Conservation (phyloP, 2,797 vertebrate species). For the Acrossocheilus fasciatus region DNA sequence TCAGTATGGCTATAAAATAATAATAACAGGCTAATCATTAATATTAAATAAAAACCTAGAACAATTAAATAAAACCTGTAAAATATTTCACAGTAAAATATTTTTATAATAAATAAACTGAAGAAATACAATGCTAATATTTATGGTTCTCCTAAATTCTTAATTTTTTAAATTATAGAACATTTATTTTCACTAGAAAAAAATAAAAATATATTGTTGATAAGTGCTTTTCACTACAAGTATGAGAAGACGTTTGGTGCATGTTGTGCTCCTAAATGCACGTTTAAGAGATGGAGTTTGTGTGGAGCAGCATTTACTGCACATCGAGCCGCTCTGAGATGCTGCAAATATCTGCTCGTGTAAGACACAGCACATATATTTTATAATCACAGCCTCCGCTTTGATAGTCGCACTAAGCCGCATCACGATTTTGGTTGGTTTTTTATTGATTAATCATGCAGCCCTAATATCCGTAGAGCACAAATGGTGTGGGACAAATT, state of each 20-base stretch:
- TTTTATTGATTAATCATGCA: conserved; percentile 3
- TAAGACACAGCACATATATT: not conserved
- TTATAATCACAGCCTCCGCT: not conserved
- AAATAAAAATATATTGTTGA: not conserved
- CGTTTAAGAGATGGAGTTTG: not conserved
- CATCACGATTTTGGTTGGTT: not conserved
- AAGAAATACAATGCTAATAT: not conserved
- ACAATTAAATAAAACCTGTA: not conserved
- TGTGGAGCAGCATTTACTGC: not conserved
- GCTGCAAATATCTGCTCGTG: not conserved
- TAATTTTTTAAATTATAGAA: not conserved
- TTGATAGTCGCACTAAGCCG: not conserved
- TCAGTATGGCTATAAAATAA: not conserved
- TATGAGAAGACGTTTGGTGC: not conserved
- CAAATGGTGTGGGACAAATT: not conserved
- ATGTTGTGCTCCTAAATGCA: not conserved
- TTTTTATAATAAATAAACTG: not conserved
- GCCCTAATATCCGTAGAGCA: not conserved
- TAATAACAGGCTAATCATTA: not conserved
- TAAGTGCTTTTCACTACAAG: not conserved
- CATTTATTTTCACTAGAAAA: not conserved
- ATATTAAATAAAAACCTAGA: not conserved
- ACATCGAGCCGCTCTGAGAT: not conserved
- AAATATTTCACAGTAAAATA: not conserved
- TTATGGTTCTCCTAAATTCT: not conserved